Conservation (phyloP, 2,797 vertebrate species). For the Leucoraja ocellata region DNA sequence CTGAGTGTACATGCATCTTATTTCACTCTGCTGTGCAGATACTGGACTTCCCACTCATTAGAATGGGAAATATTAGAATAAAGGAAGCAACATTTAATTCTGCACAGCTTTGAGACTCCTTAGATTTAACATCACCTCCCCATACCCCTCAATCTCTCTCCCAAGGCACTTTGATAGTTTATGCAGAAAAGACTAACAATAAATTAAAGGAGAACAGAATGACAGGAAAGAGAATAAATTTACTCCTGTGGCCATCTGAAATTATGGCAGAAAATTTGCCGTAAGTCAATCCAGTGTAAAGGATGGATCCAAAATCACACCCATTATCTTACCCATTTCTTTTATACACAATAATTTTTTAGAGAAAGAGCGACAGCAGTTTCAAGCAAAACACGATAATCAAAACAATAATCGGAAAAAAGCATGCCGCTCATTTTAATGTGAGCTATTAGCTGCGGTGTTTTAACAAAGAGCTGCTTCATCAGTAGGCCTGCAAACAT, state of each 20-base stretch:
- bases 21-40: neutral
- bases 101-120: neutral
- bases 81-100: neutral
- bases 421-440: neutral
- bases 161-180: too few relatives aligned
- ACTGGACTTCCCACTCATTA: neutral
- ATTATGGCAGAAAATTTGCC: neutral
- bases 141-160: too few relatives aligned
- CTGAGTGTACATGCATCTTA: neutral
- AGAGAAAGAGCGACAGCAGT: neutral
- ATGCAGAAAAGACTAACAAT: neutral
- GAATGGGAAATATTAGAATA: too few relatives aligned
- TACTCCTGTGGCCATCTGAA: neutral
- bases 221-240: too few relatives aligned
- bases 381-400: neutral
- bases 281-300: neutral
- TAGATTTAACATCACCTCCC: neutral
- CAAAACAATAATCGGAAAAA: neutral
- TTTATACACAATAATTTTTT: neutral
- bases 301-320: neutral
- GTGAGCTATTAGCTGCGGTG: neutral
- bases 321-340: neutral
- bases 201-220: neutral
- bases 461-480: neutral
- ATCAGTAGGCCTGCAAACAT: neutral